Percentiles rank a stretch among this genome's conserved stretches.
Evolutionary conservation across 92 coral and sea anemone genomes (phyloP).

Genomic region (Porites rus): DNA sequence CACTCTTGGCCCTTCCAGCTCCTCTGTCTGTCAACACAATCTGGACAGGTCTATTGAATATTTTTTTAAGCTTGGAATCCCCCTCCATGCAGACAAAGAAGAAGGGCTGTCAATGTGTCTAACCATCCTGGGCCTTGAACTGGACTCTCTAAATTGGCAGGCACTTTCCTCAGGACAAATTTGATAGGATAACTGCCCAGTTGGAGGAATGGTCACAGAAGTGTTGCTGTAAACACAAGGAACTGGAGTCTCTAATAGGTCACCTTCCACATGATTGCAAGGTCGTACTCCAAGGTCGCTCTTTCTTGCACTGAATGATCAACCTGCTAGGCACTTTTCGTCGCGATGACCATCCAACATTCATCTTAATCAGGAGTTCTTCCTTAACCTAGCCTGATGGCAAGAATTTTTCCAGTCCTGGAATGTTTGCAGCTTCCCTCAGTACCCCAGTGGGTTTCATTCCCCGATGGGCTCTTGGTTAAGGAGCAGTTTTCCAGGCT

Average conservation of each 20-base stretch:
- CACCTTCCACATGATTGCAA: neutral
- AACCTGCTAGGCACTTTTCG: neutral
- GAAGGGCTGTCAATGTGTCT: conserved; percentile 33
- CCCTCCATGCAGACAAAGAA: conserved; percentile 29
- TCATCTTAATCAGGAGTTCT: neutral
- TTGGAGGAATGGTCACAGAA: conserved; percentile 12
- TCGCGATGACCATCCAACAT: neutral
- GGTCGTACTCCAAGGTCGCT: neutral
- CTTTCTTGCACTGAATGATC: neutral
- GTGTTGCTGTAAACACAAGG: conserved; percentile 1
- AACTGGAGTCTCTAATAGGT: conserved; percentile 25
- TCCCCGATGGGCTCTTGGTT: neutral
- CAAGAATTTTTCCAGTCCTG: neutral
- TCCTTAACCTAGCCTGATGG: neutral
- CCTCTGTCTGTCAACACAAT: neutral
- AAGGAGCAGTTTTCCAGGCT: neutral
- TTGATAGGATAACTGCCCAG: neutral
- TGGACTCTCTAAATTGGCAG: conserved; percentile 6
- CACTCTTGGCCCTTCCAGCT: conserved; percentile 28
- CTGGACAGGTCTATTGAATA: neutral
- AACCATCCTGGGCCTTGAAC: conserved; percentile 24
- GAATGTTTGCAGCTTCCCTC: conserved; percentile 1
- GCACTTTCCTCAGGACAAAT: conserved; percentile 15
- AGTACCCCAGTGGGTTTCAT: neutral
- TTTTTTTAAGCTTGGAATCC: conserved; percentile 11